phyloP scores from a whole-genome alignment of 1,140 invertebrate species.

The Babylonia areolata region DNA sequence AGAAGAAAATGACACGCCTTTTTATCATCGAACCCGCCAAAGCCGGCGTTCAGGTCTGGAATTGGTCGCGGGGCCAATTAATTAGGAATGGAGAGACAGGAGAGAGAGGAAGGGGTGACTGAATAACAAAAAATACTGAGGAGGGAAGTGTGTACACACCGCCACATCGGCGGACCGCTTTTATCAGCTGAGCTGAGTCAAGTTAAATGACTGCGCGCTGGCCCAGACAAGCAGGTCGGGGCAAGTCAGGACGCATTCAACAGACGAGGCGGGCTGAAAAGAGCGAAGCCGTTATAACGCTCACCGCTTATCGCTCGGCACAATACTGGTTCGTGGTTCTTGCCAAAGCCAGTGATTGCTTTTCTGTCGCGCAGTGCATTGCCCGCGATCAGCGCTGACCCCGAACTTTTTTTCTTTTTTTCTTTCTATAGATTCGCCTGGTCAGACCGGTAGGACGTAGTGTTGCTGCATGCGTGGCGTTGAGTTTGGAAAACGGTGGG shows the following conservation, averaged over 20 bases:
- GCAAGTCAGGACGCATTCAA: background rate
- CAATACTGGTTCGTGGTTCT: background rate
- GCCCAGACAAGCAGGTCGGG: background rate
- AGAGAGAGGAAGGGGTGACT: too few relatives aligned
- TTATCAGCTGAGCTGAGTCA: background rate
- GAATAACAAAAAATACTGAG: too few relatives aligned
- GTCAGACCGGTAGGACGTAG: background rate
- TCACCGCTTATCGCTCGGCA: background rate
- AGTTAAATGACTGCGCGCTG: conserved; percentile 5
- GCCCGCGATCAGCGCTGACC: background rate
- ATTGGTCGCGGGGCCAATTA: too few relatives aligned
- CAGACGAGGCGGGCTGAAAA: background rate
- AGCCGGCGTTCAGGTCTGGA: too few relatives aligned
- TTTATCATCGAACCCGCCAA: too few relatives aligned
- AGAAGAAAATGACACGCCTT: too few relatives aligned
- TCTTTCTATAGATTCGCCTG: too few relatives aligned
- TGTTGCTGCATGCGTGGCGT: too few relatives aligned
- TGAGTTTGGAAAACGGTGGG: too few relatives aligned
- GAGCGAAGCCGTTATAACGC: background rate
- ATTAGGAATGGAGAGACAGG: too few relatives aligned
- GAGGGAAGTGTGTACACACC: too few relatives aligned
- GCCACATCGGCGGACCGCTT: too few relatives aligned
- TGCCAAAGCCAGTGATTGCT: background rate
- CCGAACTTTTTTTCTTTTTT: background rate
- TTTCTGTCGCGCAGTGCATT: background rate